Base-by-base conservation (phyloP, 1,140 invertebrate species). In the Caenorhabditis tropicalis region DNA sequence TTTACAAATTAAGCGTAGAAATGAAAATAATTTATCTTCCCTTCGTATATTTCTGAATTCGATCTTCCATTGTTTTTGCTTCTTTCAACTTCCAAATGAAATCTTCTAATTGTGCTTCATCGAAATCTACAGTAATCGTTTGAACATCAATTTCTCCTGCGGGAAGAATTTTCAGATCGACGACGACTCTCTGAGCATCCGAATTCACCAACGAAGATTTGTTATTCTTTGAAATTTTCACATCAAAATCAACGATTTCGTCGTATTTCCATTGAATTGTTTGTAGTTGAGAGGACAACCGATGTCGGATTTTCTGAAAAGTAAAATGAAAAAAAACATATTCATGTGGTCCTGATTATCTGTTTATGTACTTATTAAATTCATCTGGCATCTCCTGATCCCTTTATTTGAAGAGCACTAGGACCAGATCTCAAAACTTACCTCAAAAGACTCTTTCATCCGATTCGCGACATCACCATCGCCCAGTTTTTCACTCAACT, bases 21-120 rank as follows among this genome's bases (percentile, higher is more conserved):
- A 43, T 43, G 5, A 43, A 43, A 43, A 58, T 29, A n/a, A n/a
- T n/a, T n/a, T 15, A 29, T 5, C 53, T 2, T 9, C n/a, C n/a
- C 9, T 21, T n/a, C 6, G 43, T 10, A n/a, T 5, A 1, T n/a
- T 74, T 74, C 65, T 46, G 65, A 74, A 74, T 43, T 12, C 65
- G 43, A 4, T 43, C 65, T 36, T 15, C 43, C 65, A 74, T 74
- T 21, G 65, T 36, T 46, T 46, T 43, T 5, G 65, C 65, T 10
- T 74, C 65, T 10, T 43, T n/a, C 4, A 74, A 29, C 12, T 46
- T 74, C 65, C 65, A 74, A 43, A 74, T 74, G n/a, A 74, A 74
- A 43, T 74, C 65, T 9, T 74, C 36, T 7, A 74, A n/a, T 74
- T 74, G 65, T 21, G 65, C 36, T 10, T 74, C 65, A 27, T 74